phyloP scores from a whole-genome alignment of 2,888 invertebrate species.

The Acrobasis consociella region DNA sequence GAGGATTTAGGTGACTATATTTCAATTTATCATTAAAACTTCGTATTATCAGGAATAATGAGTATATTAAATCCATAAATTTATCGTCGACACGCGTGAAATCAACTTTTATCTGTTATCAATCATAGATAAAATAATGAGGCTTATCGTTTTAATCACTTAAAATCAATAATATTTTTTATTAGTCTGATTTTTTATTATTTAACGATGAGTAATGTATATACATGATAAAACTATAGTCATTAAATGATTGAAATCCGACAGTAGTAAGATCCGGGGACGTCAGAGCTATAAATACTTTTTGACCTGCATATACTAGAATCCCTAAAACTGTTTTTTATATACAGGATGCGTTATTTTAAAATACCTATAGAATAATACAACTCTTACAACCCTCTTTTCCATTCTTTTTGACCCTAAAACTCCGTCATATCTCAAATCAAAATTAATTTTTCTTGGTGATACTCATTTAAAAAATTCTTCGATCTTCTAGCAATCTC shows the following conservation, averaged over 20 bases:
- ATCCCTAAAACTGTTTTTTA: too few relatives aligned
- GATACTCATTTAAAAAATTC: too few relatives aligned
- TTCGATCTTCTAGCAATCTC: too few relatives aligned
- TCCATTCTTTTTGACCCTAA: too few relatives aligned
- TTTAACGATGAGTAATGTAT: conserved; percentile 1
- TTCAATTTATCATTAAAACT: conserved; percentile 56
- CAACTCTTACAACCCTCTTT: too few relatives aligned
- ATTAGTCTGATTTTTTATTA: neutral
- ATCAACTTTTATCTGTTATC: conserved; percentile 37
- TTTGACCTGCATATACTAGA: too few relatives aligned
- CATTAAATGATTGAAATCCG: neutral
- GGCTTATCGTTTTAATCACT: neutral
- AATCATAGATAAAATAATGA: conserved; percentile 16
- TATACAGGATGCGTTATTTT: too few relatives aligned
- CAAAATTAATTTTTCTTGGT: too few relatives aligned
- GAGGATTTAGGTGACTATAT: conserved; percentile 41
- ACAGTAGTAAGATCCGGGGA: too few relatives aligned
- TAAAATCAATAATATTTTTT: conserved; percentile 6
- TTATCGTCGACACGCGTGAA: conserved; percentile 46
- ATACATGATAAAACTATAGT: neutral
- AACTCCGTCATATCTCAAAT: too few relatives aligned
- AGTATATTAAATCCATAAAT: conserved; percentile 36
- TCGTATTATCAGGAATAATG: conserved; percentile 46
- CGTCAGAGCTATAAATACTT: too few relatives aligned
- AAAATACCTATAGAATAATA: too few relatives aligned